These are phyloP conservation scores for Acanthornis magna DNA, from an alignment of 2,797 vertebrate species.

Conservation along the genomic window DNA sequence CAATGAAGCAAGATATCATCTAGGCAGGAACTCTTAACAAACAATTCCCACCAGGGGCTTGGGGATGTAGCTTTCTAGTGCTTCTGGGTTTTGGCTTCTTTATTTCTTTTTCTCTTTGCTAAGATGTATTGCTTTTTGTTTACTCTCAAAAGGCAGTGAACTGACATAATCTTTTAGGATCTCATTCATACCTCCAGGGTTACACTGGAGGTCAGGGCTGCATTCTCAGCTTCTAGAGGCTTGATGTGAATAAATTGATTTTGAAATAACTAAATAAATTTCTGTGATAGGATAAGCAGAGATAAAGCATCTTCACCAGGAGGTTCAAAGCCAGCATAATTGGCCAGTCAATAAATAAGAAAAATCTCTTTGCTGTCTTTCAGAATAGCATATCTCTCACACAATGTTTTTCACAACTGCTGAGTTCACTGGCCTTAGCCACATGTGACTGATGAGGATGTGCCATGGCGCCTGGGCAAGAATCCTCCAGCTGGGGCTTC, in stretches of 20 bases:
- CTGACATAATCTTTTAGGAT: neutral
- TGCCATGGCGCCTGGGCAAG: neutral
- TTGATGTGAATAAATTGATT: neutral
- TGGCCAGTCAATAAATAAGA: neutral
- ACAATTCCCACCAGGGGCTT: neutral
- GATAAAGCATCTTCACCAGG: neutral
- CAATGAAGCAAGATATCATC: neutral
- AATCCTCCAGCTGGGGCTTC: neutral
- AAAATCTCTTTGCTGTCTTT: neutral
- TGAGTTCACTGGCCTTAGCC: neutral
- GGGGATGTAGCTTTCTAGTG: neutral
- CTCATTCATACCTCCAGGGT: neutral
- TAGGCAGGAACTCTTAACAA: neutral
- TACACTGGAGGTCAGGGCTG: neutral
- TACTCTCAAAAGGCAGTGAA: neutral
- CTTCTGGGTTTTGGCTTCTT: neutral
- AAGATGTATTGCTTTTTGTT: neutral
- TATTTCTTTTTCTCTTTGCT: neutral
- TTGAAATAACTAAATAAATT: neutral
- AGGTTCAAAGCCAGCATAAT: neutral
- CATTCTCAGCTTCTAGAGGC: neutral
- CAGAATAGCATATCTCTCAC: neutral
- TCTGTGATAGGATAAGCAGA: neutral
- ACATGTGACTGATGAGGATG: neutral
- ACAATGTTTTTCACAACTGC: neutral